Percentiles rank a stretch among this genome's conserved stretches.
phyloP scores from a whole-genome alignment of 1,140 invertebrate genomes.

The Drosophila asahinai region DNA sequence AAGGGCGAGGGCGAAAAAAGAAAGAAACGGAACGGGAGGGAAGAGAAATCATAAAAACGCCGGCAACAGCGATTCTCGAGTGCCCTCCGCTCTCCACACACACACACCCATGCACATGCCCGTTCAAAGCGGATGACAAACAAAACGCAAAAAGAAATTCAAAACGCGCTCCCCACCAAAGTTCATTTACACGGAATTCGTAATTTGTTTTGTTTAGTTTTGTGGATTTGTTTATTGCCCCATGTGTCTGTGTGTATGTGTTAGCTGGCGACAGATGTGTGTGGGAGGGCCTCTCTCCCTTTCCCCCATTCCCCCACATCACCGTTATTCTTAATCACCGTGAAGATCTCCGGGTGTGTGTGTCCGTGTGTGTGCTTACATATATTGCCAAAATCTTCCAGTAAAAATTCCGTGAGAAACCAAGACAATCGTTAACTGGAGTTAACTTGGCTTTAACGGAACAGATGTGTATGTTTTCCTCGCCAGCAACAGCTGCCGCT shows the following conservation, averaged over 20 bases:
- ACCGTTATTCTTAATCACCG: conserved; percentile 28
- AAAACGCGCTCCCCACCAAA: conserved; percentile 55
- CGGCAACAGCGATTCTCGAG: conserved; percentile 73
- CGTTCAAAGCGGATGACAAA: conserved; percentile 48
- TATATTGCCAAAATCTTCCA: conserved; percentile 44
- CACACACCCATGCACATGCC: conserved; percentile 26
- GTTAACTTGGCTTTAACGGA: conserved; percentile 45
- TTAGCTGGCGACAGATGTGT: conserved; percentile 17
- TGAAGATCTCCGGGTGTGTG: conserved; percentile 14
- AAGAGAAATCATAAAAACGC: conserved; percentile 71
- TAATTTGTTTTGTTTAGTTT: conserved; percentile 79
- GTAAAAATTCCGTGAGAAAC: conserved; percentile 36
- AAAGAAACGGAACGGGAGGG: conserved; percentile 37
- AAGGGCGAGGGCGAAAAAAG: conserved; percentile 68
- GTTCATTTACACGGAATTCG: conserved; percentile 79
- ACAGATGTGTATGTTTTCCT: conserved; percentile 39
- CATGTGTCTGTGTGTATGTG: conserved; percentile 22
- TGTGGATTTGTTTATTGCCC: conserved; percentile 75
- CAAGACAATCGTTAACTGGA: conserved; percentile 42
- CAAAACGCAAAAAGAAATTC: conserved; percentile 44
- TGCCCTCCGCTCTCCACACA: conserved; percentile 51
- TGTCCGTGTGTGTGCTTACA: conserved; percentile 29
- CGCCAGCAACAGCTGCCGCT: conserved; percentile 34
- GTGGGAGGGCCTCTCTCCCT: conserved; percentile 6
- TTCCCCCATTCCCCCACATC: not conserved